Percentiles rank a stretch among this genome's conserved stretches.
These are phyloP conservation scores for Saccopteryx bilineata DNA, from an alignment of 2,113 vertebrate genomes.

Conservation along the genomic window DNA sequence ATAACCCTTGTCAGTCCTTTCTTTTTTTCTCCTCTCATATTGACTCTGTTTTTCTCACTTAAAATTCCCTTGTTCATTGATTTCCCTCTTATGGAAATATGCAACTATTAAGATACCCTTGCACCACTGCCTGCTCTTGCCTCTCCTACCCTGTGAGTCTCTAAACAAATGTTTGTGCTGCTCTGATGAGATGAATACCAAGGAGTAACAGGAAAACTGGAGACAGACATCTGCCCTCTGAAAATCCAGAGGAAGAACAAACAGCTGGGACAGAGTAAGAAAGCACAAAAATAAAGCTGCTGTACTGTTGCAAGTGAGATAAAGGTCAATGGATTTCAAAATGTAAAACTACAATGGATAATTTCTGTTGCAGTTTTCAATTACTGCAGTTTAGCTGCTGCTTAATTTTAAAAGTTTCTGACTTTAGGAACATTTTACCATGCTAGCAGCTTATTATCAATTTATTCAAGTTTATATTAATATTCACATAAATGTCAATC, in stretches of 20 bases:
- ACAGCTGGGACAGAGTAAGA: background rate
- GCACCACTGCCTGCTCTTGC: background rate
- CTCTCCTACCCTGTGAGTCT: fast-evolving
- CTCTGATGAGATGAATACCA: background rate
- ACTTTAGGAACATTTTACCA: background rate
- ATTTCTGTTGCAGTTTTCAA: background rate
- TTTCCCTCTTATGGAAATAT: background rate
- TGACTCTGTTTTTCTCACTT: background rate
- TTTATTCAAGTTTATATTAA: slow-evolving; percentile 67
- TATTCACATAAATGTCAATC: slow-evolving; percentile 73
- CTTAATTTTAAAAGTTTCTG: slow-evolving; percentile 31
- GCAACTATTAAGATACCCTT: fast-evolving
- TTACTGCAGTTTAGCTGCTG: slow-evolving; percentile 32
- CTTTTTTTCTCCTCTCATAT: background rate
- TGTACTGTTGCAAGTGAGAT: slow-evolving; percentile 62
- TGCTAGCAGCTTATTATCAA: slow-evolving; percentile 47
- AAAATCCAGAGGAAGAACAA: slow-evolving; percentile 39
- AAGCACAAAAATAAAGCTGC: slow-evolving; percentile 73
- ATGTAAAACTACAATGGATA: slow-evolving; percentile 72
- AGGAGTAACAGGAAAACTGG: background rate
- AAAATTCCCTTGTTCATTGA: background rate
- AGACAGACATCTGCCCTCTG: background rate
- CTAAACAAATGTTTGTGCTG: background rate
- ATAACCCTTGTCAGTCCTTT: background rate
- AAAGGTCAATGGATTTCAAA: slow-evolving; percentile 77